phyloP scores from a whole-genome alignment of 1,140 invertebrate genomes.

The Bemisia tabaci region DNA sequence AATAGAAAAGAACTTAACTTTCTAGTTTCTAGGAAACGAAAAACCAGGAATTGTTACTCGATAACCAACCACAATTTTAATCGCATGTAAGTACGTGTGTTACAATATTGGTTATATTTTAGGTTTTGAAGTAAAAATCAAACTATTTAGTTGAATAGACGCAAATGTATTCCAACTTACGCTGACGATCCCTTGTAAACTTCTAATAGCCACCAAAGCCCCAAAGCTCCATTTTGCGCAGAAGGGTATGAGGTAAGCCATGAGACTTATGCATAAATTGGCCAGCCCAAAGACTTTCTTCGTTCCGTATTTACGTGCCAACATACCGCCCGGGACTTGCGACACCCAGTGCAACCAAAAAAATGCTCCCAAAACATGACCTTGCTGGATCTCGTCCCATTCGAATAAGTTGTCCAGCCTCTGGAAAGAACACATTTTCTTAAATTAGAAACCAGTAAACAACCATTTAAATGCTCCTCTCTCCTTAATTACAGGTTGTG shows the following conservation, averaged over 20 bases:
- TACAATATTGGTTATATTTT: no score
- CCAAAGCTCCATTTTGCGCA: slow-evolving; percentile 42
- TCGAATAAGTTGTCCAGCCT: slow-evolving; percentile 32
- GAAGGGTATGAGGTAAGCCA: slow-evolving; percentile 53
- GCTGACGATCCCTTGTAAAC: slow-evolving; percentile 55
- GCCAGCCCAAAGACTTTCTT: slow-evolving; percentile 53
- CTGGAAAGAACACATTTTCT: no score
- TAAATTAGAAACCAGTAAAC: background rate
- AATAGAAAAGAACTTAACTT: no score
- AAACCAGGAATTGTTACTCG: no score
- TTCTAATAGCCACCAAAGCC: slow-evolving; percentile 44
- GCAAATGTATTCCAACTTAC: no score
- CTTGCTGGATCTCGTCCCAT: slow-evolving; percentile 56
- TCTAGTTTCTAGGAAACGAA: no score
- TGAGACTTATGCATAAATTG: slow-evolving; percentile 50
- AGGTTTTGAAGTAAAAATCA: no score
- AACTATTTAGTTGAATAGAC: no score
- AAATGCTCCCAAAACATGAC: slow-evolving; percentile 49
- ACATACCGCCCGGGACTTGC: slow-evolving; percentile 58
- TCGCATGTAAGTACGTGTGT: no score
- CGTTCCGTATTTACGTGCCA: slow-evolving; percentile 52
- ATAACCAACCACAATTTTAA: no score
- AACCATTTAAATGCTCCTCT: background rate
- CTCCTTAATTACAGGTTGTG: slow-evolving; percentile 1
- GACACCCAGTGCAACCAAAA: slow-evolving; percentile 58